Evolutionary conservation across 64 coral and sea anemone species (phyloP).

Genomic region (Hydrozoanthus tunicans): DNA sequence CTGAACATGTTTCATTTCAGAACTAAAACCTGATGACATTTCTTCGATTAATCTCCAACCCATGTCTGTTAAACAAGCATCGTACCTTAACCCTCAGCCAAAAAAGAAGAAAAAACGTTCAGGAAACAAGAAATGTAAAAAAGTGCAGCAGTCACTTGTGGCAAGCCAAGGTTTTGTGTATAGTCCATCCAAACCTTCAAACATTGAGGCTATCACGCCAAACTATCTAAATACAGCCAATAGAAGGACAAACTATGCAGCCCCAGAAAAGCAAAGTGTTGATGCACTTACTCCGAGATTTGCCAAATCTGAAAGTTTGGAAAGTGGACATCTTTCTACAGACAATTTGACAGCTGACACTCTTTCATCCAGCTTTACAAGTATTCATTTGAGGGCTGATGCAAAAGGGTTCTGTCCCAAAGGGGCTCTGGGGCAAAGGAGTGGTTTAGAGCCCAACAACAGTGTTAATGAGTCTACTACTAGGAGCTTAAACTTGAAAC

Average conservation of each 20-base stretch:
- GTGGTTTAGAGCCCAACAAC: neutral
- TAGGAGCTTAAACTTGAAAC: neutral
- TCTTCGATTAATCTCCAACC: constrained; percentile 57
- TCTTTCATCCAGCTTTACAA: constrained; percentile 32
- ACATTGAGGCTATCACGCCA: constrained; percentile 7
- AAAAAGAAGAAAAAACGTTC: constrained; percentile 54
- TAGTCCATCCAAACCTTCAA: neutral
- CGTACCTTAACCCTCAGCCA: constrained; percentile 46
- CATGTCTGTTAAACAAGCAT: constrained; percentile 44
- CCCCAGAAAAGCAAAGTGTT: neutral
- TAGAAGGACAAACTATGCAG: neutral
- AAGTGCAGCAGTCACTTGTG: neutral
- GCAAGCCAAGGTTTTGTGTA: constrained; percentile 5
- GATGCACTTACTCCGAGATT: constrained; percentile 10
- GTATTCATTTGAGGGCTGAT: neutral
- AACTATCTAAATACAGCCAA: constrained; percentile 2
- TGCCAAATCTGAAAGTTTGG: neutral
- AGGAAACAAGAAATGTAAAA: constrained; percentile 45
- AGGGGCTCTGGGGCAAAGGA: neutral
- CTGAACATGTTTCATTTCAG: neutral
- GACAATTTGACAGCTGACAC: neutral
- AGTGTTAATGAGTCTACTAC: neutral
- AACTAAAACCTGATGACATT: constrained; percentile 40
- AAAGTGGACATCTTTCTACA: neutral
- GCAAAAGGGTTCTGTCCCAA: neutral